A percentile compares a stretch with the other conserved stretches of the same genome.
These are phyloP conservation scores for Atherinomorus stipes DNA, from an alignment of 2,113 vertebrate species.

Conservation along the genomic window DNA sequence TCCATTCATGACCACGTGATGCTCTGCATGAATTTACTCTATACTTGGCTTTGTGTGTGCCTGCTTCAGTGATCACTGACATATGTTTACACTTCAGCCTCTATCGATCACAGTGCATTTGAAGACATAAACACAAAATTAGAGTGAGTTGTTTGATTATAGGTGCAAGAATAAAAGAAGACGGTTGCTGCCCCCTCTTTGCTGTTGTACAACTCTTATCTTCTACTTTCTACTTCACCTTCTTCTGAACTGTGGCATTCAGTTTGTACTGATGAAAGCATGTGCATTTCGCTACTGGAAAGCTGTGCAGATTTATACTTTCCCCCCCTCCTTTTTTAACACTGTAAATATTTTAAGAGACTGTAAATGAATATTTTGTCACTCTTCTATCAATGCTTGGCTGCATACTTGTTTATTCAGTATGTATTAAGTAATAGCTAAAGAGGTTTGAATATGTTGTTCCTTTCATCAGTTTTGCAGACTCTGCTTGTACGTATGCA, in stretches of 20 bases:
- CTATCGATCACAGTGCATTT: constrained; percentile 54
- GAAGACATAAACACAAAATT: constrained; percentile 33
- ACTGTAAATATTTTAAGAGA: constrained; percentile 16
- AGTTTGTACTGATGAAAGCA: constrained; percentile 22
- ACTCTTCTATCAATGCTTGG: constrained; percentile 34
- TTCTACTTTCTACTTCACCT: constrained; percentile 10
- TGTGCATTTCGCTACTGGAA: constrained; percentile 28
- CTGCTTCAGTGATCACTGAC: constrained; percentile 74
- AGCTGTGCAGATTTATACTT: constrained; percentile 15
- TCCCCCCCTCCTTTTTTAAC: constrained; percentile 35
- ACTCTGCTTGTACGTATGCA: constrained; percentile 20
- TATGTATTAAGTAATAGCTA: background rate
- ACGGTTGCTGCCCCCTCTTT: constrained; percentile 35
- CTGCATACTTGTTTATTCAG: constrained; percentile 9
- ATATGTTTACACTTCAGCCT: constrained; percentile 77
- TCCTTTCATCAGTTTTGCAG: constrained; percentile 15
- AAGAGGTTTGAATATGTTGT: constrained; percentile 6
- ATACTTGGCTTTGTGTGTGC: constrained; percentile 75
- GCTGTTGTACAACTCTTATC: constrained; percentile 13
- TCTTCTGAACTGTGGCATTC: constrained; percentile 32
- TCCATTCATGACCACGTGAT: constrained; percentile 61
- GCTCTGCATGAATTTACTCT: constrained; percentile 76
- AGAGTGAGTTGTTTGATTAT: constrained; percentile 3
- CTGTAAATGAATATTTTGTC: constrained; percentile 16
- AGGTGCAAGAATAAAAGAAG: constrained; percentile 25